These are phyloP conservation scores for Catharus fuscescens DNA, from an alignment of 2,113 vertebrate genomes.

Conservation along the genomic window DNA sequence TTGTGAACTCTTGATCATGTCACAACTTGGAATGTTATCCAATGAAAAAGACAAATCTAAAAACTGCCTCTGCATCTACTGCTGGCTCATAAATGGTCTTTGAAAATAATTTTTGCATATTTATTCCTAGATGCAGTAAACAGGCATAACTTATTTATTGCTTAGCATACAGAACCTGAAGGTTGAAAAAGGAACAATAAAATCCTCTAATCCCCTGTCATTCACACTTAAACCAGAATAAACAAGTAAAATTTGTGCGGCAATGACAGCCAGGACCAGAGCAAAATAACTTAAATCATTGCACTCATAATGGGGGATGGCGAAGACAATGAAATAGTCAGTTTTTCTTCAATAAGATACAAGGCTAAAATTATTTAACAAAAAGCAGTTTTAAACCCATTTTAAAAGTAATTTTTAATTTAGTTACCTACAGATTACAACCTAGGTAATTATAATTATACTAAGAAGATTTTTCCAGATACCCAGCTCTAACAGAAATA, in stretches of 20 bases:
- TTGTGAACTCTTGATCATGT: background rate
- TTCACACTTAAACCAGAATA: background rate
- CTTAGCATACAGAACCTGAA: background rate
- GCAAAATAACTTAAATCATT: background rate
- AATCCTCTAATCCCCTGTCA: background rate
- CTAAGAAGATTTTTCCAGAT: background rate
- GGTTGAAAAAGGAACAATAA: background rate
- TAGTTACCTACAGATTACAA: background rate
- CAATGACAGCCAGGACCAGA: background rate
- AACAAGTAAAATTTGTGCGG: background rate
- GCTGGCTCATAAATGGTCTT: background rate
- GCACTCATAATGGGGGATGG: background rate
- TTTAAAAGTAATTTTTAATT: background rate
- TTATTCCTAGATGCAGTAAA: background rate
- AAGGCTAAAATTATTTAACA: background rate
- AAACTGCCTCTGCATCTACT: background rate
- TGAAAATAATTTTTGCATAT: background rate
- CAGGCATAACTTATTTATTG: background rate
- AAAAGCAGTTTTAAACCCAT: background rate
- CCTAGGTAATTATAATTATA: background rate
- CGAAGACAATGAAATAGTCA: background rate
- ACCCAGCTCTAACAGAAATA: background rate
- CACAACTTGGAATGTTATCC: background rate
- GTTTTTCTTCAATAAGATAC: background rate
- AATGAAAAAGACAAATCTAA: background rate